Percentiles rank a stretch among this genome's conserved stretches.
Evolutionary conservation across 2,113 vertebrate species (phyloP).

Genomic region (Danio rerio): DNA sequence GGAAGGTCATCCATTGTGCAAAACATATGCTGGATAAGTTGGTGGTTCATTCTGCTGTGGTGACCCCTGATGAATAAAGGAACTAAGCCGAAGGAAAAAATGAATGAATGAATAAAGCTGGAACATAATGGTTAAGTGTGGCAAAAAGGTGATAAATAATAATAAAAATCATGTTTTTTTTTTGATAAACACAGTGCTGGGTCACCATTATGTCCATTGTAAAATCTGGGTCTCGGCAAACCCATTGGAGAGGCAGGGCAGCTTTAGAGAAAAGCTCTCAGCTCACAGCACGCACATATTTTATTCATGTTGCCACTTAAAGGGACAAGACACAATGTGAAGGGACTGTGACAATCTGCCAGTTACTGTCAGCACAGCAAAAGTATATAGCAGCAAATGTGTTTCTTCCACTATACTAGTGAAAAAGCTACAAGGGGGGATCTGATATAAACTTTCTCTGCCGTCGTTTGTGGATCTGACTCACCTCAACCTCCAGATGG

Average conservation of each 20-base stretch:
- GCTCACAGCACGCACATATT: conserved; percentile 17
- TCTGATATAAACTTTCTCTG: background rate
- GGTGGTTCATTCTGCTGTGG: too few species aligned
- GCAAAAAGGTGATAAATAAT: too few species aligned
- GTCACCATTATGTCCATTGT: background rate
- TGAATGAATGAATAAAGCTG: too few species aligned
- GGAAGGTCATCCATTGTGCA: too few species aligned
- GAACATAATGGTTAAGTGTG: too few species aligned
- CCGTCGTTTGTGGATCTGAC: background rate
- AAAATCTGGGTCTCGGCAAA: background rate
- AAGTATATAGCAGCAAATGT: background rate
- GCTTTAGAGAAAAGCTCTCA: background rate
- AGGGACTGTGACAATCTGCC: conserved; percentile 19
- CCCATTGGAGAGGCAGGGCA: conserved; percentile 9
- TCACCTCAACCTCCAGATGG: conserved; percentile 12
- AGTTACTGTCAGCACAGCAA: conserved; percentile 11
- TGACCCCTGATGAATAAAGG: too few species aligned
- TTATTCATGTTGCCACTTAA: conserved; percentile 43
- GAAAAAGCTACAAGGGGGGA: background rate
- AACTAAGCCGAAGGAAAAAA: too few species aligned
- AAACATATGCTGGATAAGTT: too few species aligned
- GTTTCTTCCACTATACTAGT: background rate
- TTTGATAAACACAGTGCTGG: background rate
- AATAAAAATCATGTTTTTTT: background rate
- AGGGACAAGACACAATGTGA: background rate